Conservation (phyloP, 2,888 invertebrate species). For the Fragum whitleyi region DNA sequence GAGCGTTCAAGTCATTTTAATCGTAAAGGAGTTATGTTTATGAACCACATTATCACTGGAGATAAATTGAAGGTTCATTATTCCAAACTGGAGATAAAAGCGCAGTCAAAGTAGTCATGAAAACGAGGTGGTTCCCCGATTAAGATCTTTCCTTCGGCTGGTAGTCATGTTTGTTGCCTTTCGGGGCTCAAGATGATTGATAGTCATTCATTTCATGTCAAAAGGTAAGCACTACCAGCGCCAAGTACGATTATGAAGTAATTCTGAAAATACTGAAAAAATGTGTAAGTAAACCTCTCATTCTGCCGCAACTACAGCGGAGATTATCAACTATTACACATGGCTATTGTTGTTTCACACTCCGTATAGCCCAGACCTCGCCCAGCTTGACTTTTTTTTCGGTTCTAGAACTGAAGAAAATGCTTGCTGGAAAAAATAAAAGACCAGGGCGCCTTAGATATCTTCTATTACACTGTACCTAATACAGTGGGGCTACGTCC, state of each 20-base stretch:
- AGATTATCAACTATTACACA: conserved; percentile 14
- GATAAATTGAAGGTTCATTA: conserved; percentile 19
- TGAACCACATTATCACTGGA: conserved; percentile 7
- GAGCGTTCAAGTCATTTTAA: conserved; percentile 1
- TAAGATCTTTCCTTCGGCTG: conserved; percentile 21
- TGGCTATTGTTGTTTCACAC: conserved; percentile 15
- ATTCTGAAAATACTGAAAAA: conserved; percentile 12
- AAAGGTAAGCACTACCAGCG: conserved; percentile 12
- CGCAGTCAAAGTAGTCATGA: conserved; percentile 16
- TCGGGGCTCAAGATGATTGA: not conserved
- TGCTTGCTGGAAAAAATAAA: conserved; percentile 10
- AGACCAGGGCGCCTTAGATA: conserved; percentile 4
- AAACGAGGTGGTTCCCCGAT: conserved; percentile 22
- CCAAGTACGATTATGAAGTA: conserved; percentile 19
- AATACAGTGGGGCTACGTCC: conserved; percentile 9
- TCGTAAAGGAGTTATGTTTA: not conserved
- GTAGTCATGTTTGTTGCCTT: conserved; percentile 22
- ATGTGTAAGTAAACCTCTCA: conserved; percentile 1
- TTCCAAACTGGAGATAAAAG: conserved; percentile 8
- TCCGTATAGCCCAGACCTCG: conserved; percentile 16
- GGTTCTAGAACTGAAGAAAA: conserved; percentile 16
- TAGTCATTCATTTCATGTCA: conserved; percentile 13
- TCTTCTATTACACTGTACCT: conserved; percentile 25
- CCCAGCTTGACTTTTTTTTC: conserved; percentile 3
- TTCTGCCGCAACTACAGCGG: conserved; percentile 23